phyloP scores from a whole-genome alignment of 2,113 vertebrate species.

The Gadus macrocephalus region DNA sequence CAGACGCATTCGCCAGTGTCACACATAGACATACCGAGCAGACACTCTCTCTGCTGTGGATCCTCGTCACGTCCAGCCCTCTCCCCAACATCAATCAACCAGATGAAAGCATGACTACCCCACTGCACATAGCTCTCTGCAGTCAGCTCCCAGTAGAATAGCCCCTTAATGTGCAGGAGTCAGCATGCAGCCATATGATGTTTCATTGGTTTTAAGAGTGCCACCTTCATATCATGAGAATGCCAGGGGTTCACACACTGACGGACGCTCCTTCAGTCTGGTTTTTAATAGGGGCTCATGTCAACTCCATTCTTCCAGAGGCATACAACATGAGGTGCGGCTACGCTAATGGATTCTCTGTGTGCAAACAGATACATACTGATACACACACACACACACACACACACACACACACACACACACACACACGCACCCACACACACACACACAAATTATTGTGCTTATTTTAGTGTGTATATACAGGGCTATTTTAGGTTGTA shows the following conservation, averaged over 20 bases:
- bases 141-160: background rate
- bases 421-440: too few species aligned
- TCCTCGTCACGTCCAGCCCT: background rate
- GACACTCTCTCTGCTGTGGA: too few species aligned
- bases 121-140: background rate
- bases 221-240: background rate
- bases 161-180: background rate
- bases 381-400: too few species aligned
- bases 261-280: background rate
- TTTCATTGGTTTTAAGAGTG: background rate
- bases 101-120: background rate
- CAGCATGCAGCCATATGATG: background rate
- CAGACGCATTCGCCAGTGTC: too few species aligned
- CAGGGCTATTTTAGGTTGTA: too few species aligned
- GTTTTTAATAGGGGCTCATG: background rate
- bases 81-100: background rate
- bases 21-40: too few species aligned
- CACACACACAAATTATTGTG: too few species aligned
- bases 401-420: too few species aligned
- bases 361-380: background rate
- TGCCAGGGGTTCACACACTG: background rate
- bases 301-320: background rate
- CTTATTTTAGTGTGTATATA: too few species aligned
- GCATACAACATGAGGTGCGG: background rate
- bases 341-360: conserved; percentile 6